Conservation (phyloP, 2,113 vertebrate species). For the Irena cyanogastra region DNA sequence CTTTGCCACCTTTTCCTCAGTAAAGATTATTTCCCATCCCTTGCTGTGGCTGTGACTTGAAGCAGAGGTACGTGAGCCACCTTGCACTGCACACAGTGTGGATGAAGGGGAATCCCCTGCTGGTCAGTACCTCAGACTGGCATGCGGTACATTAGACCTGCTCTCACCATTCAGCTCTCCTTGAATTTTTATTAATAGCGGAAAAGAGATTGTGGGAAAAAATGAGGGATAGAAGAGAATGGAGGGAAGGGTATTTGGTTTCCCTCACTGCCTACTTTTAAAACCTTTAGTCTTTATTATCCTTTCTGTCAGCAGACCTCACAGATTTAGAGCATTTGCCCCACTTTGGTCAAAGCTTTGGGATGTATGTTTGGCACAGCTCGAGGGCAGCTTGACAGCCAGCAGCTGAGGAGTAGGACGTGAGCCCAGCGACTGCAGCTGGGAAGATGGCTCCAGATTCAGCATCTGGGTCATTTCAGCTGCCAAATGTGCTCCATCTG, state of each 20-base stretch:
- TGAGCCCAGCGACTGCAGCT: constrained; percentile 24
- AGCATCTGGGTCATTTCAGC: constrained; percentile 24
- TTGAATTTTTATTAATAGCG: background rate
- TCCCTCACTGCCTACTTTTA: background rate
- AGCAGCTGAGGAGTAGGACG: background rate
- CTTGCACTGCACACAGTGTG: background rate
- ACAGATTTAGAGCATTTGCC: background rate
- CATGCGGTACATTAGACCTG: background rate
- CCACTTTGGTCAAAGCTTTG: constrained; percentile 4
- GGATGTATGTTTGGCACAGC: background rate
- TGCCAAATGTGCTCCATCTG: constrained; percentile 9
- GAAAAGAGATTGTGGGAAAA: background rate
- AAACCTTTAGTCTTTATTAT: background rate
- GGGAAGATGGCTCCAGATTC: constrained; percentile 26
- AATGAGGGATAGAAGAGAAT: background rate
- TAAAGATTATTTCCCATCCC: background rate
- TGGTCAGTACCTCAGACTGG: background rate
- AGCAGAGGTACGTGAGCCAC: background rate
- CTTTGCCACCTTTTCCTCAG: background rate
- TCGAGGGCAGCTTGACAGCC: constrained; percentile 1
- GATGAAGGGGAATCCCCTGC: background rate
- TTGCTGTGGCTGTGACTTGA: background rate
- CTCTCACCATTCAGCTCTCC: background rate
- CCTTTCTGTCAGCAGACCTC: constrained; percentile 6
- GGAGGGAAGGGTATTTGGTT: background rate